phyloP scores from a whole-genome alignment of 2,888 invertebrate species.

The Lithophane socia region DNA sequence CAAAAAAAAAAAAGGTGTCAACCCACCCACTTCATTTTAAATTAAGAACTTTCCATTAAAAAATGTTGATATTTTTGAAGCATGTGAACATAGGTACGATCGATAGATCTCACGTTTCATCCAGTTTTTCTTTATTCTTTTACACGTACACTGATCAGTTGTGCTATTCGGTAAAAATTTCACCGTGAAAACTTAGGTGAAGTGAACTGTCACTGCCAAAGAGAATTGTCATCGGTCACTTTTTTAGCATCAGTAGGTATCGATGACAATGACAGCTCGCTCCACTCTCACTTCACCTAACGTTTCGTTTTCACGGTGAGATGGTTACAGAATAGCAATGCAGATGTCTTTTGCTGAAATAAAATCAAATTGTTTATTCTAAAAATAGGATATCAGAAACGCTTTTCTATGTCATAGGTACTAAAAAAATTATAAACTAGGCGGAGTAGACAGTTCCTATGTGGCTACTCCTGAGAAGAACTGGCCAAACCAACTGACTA shows the following conservation, averaged over 20 bases:
- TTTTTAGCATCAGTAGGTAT: no score
- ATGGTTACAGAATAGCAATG: no score
- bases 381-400: not conserved
- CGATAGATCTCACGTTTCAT: not conserved
- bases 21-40: no score
- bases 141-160: not conserved
- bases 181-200: no score
- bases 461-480: not conserved
- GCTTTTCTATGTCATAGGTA: not conserved
- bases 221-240: no score
- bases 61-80: not conserved
- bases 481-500: not conserved
- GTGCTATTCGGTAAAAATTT: no score
- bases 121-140: not conserved
- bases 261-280: no score
- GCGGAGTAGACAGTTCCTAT: not conserved
- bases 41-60: no score
- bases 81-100: not conserved
- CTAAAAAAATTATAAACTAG: not conserved
- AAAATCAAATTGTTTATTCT: not conserved
- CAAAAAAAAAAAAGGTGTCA: no score
- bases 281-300: no score
- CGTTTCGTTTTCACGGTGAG: no score
- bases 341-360: not conserved
- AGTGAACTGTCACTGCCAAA: no score